Conservation (phyloP, 2,113 vertebrate species). For the Mustelus asterias region DNA sequence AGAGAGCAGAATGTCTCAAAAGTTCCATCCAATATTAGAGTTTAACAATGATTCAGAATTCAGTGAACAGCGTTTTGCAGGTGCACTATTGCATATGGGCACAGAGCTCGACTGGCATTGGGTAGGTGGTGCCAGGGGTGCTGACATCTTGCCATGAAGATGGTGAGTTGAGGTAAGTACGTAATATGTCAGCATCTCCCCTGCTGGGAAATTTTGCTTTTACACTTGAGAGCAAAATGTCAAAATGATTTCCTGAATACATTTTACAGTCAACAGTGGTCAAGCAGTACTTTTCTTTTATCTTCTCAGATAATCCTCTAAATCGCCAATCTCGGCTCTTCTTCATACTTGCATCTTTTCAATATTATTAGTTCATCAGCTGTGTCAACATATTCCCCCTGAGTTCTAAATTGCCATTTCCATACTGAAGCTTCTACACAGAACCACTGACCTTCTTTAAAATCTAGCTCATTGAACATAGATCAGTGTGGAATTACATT, state of each 20-base stretch:
- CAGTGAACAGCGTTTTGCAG: not conserved
- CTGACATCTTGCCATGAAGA: not conserved
- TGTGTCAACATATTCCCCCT: not conserved
- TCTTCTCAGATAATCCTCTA: not conserved
- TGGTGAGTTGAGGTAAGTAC: not conserved
- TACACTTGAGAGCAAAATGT: not conserved
- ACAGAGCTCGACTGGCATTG: not conserved
- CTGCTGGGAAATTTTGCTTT: not conserved
- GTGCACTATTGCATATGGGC: not conserved
- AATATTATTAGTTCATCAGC: not conserved
- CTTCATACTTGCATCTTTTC: not conserved
- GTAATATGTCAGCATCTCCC: not conserved
- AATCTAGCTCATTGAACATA: not conserved
- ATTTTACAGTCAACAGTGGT: not conserved
- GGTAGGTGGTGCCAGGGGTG: not conserved
- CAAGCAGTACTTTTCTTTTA: not conserved
- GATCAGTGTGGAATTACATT: not conserved
- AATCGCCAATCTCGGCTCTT: not conserved
- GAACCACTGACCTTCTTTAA: not conserved
- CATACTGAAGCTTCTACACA: not conserved
- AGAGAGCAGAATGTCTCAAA: not conserved
- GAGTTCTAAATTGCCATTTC: not conserved
- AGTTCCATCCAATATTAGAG: not conserved
- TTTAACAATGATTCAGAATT: not conserved
- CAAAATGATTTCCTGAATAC: not conserved